phyloP scores from a whole-genome alignment of 2,888 invertebrate species.

The Leptinotarsa peninsularis region DNA sequence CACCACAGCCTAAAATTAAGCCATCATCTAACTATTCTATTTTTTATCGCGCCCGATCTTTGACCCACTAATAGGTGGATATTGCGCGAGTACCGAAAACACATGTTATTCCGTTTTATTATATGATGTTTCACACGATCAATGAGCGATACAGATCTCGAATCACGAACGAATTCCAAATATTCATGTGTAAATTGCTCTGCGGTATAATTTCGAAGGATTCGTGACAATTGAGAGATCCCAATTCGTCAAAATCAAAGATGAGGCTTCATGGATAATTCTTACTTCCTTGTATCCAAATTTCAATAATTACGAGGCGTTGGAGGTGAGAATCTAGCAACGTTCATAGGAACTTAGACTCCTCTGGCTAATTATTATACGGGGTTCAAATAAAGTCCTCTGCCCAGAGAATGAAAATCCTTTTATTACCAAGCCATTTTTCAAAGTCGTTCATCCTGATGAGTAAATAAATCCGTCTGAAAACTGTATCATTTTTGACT shows the following conservation, averaged over 20 bases:
- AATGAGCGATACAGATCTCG: slow-evolving; percentile 37
- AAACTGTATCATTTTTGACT: no score
- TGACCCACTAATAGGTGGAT: slow-evolving; percentile 28
- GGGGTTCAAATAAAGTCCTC: no score
- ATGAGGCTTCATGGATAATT: slow-evolving; percentile 12
- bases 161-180: slow-evolving; percentile 40
- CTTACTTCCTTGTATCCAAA: slow-evolving; percentile 4
- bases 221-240: slow-evolving; percentile 37
- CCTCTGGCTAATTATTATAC: background rate
- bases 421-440: no score
- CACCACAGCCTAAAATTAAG: slow-evolving; percentile 21
- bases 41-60: slow-evolving; percentile 17
- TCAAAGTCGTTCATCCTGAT: no score
- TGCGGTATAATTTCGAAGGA: slow-evolving; percentile 35
- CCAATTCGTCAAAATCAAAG: slow-evolving; percentile 17
- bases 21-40: slow-evolving; percentile 30
- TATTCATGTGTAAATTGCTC: slow-evolving; percentile 34
- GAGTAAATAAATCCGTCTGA: no score
- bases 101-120: slow-evolving; percentile 43
- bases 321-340: background rate
- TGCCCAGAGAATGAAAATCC: no score
- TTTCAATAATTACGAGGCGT: slow-evolving; percentile 9
- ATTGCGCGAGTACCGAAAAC: slow-evolving; percentile 33
- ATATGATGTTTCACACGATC: slow-evolving; percentile 42
- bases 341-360: background rate